Evolutionary conservation across 2,113 vertebrate species (phyloP), one percentile per base, ranked within the genome.

Genomic region (Egretta garzetta): DNA sequence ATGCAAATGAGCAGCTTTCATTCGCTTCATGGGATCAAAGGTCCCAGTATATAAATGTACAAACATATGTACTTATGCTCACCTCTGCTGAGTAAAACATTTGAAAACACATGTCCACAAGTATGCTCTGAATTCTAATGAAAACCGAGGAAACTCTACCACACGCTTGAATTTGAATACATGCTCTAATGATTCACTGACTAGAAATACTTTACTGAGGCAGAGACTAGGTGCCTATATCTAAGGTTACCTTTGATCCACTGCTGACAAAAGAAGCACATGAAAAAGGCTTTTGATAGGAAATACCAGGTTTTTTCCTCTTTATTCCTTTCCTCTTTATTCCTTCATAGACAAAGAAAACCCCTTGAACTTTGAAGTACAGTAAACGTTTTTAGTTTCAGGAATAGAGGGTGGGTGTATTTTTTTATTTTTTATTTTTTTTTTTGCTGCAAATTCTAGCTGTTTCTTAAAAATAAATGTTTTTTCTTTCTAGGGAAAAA

Each of bases 191-290:
- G 52, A 81, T 59, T 94, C 89, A 68, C 72, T 89, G 53, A 45
- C 73, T 58, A 68, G 64, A 90, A 92, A 73, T 50, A 60, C 62
- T 70, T 84, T 30, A 83, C 68, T 39, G 73, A 86, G 58, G 70
- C 49, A 91, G 47, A 91, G 68, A 68, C 66, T 70, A 66, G 66
- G 64, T 91, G 45, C 49, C 62, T 89, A 84, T 91, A 96, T 95
- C 93, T 96, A 96, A 90, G 2, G 77, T 95, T 97, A 96, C 96
- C 90, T 96, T 94, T 97, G 94, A 94, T 95, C 66, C n/a, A 32
- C 52, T 85, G 16, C 55, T 95, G 82, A 95, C 94, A 96, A 96
- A 94, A 50, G 28, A 82, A 87, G 53, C 27, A 76, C 32, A 80
- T 82, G 77, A 96, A 96, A 92, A 96, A 93, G 86, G 71, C 91